phyloP scores from a whole-genome alignment of 1,140 invertebrate genomes.

The Tetramorium parvispinum region DNA sequence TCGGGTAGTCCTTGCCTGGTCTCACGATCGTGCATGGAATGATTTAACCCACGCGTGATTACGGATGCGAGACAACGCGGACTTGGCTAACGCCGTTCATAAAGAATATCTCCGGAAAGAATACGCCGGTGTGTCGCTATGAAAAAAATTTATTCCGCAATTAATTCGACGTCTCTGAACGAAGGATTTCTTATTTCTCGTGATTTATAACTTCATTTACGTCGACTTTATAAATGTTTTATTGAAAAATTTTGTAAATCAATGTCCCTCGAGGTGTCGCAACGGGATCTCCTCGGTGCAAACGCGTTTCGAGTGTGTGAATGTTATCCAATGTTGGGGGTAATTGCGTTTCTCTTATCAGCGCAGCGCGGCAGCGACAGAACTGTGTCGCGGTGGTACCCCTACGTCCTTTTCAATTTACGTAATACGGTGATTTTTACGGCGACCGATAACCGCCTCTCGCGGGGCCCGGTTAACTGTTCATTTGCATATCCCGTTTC shows the following conservation, averaged over 20 bases:
- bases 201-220: background rate
- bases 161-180: background rate
- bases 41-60: slow-evolving; percentile 37
- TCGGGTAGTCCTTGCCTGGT: background rate
- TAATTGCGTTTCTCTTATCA: background rate
- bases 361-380: background rate
- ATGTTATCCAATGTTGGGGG: background rate
- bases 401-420: slow-evolving; percentile 51
- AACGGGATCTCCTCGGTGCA: background rate
- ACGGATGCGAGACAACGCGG: slow-evolving; percentile 22
- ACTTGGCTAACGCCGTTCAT: slow-evolving; percentile 13
- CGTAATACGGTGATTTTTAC: slow-evolving; percentile 63
- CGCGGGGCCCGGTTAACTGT: slow-evolving; percentile 65
- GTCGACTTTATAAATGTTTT: background rate
- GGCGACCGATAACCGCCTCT: slow-evolving; percentile 47
- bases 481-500: slow-evolving; percentile 75
- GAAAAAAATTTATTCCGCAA: background rate
- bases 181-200: background rate
- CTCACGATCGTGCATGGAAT: slow-evolving; percentile 48
- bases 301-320: background rate
- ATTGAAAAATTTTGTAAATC: background rate
- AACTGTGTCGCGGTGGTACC: background rate
- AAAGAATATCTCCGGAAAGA: slow-evolving; percentile 11
- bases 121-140: background rate
- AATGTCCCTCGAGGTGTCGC: background rate